Evolutionary conservation across 2,888 invertebrate genomes (phyloP).

Genomic region (Tolmerus cingulatus): DNA sequence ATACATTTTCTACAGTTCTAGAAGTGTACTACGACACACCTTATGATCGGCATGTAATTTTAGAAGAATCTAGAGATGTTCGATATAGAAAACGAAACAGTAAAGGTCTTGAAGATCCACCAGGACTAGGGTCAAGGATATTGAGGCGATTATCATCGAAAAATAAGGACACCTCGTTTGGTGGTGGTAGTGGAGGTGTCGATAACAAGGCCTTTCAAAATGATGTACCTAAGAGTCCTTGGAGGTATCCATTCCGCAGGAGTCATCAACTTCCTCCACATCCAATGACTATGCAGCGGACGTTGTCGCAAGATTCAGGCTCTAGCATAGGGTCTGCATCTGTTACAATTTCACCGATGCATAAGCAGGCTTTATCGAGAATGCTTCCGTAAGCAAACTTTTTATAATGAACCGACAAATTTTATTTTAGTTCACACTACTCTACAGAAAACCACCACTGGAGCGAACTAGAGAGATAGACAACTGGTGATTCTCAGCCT

Average conservation of each 20-base stretch:
- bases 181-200: constrained; percentile 57
- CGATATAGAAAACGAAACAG: constrained; percentile 70
- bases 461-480: constrained; percentile 61
- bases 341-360: constrained; percentile 62
- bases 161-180: constrained; percentile 68
- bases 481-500: constrained; percentile 57
- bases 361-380: constrained; percentile 61
- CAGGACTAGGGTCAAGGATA: constrained; percentile 73
- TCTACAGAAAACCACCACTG: constrained; percentile 60
- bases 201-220: constrained; percentile 73
- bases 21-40: constrained; percentile 93
- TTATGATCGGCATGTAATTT: constrained; percentile 89
- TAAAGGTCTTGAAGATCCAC: constrained; percentile 69
- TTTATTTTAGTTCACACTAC: not conserved
- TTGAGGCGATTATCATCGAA: constrained; percentile 77
- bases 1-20: constrained; percentile 88
- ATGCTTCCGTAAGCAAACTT: constrained; percentile 60
- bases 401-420: not conserved
- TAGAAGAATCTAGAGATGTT: constrained; percentile 83
- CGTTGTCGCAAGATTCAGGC: constrained; percentile 68
- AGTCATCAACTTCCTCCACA: constrained; percentile 55
- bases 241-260: constrained; percentile 73
- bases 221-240: constrained; percentile 76
- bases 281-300: constrained; percentile 65
- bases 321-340: constrained; percentile 69